Percentiles rank a stretch among this genome's conserved stretches.
phyloP scores from a whole-genome alignment of 2,888 invertebrate genomes.

The Vanessa cardui region DNA sequence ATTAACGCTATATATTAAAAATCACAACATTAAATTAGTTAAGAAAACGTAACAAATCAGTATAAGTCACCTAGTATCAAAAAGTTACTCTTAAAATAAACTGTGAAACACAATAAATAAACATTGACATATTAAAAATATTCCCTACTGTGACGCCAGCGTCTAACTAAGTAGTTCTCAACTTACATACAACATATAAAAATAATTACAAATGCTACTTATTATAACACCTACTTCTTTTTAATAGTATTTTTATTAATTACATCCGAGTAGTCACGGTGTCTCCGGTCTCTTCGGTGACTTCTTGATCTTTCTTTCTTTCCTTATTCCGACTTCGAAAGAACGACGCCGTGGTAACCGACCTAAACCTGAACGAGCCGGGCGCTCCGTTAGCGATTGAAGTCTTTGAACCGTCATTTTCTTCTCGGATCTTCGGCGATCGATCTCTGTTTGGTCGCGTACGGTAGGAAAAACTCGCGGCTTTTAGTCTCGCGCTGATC shows the following conservation, averaged over 20 bases:
- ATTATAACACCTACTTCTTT: slow-evolving; percentile 1
- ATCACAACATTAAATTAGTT: background rate
- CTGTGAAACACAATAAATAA: background rate
- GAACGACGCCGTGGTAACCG: slow-evolving; percentile 70
- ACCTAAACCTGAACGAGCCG: slow-evolving; percentile 64
- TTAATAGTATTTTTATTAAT: slow-evolving; percentile 17
- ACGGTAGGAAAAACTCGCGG: slow-evolving; percentile 69
- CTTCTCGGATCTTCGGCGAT: slow-evolving; percentile 60
- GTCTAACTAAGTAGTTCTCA: slow-evolving; percentile 1
- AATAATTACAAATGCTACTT: slow-evolving; percentile 13
- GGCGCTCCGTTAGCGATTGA: slow-evolving; percentile 58
- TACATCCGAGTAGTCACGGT: slow-evolving; percentile 67
- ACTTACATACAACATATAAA: slow-evolving; percentile 6
- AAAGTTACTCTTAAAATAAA: background rate
- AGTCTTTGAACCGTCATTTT: slow-evolving; percentile 50
- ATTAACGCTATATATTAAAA: background rate
- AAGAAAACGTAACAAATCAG: background rate
- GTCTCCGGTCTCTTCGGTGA: slow-evolving; percentile 57
- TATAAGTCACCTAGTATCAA: background rate
- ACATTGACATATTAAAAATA: background rate
- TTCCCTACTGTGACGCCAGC: slow-evolving; percentile 3
- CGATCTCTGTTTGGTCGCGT: slow-evolving; percentile 59
- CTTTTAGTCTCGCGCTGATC: slow-evolving; percentile 61
- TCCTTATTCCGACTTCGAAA: slow-evolving; percentile 60
- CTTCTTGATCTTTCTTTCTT: slow-evolving; percentile 52